A percentile compares a stretch with the other conserved stretches of the same genome.
Evolutionary conservation across 2,888 invertebrate genomes (phyloP).

Genomic region (Euspilapteryx auroguttella): DNA sequence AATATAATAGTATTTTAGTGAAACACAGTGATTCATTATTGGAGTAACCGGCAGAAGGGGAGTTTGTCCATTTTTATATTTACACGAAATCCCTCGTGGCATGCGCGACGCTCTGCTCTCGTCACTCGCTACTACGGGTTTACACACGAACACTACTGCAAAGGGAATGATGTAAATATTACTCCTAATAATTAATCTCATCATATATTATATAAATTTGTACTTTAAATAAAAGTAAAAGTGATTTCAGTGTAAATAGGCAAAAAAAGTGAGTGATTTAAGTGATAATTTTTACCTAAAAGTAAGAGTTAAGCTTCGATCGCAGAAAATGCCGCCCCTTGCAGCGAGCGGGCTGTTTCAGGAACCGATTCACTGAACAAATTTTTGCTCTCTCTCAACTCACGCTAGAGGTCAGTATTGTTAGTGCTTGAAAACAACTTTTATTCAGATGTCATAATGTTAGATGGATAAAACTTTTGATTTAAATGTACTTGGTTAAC

Average conservation of each 20-base stretch:
- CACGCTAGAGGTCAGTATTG: slow-evolving; percentile 56
- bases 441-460: no score
- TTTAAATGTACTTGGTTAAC: no score
- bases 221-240: slow-evolving; percentile 19
- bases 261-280: slow-evolving; percentile 23
- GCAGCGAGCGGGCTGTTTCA: slow-evolving; percentile 42
- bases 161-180: slow-evolving; percentile 52
- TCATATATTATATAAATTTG: slow-evolving; percentile 13
- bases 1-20: no score
- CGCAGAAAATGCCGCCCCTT: slow-evolving; percentile 42
- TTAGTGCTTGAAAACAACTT: slow-evolving; percentile 12
- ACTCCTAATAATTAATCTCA: slow-evolving; percentile 44
- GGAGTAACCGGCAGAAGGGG: slow-evolving; percentile 54
- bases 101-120: slow-evolving; percentile 49
- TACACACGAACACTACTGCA: slow-evolving; percentile 53
- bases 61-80: slow-evolving; percentile 60
- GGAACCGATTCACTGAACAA: slow-evolving; percentile 53
- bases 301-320: slow-evolving; percentile 42
- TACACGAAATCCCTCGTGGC: slow-evolving; percentile 52
- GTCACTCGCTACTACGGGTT: slow-evolving; percentile 53
- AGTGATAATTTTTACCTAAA: slow-evolving; percentile 29
- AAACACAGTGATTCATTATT: slow-evolving; percentile 51
- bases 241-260: slow-evolving; percentile 10
- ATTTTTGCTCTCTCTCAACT: slow-evolving; percentile 50
- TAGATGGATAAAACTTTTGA: no score